A percentile compares a stretch with the other conserved stretches of the same genome.
phyloP scores from a whole-genome alignment of 2,888 invertebrate species.

The Aporophyla nigra region DNA sequence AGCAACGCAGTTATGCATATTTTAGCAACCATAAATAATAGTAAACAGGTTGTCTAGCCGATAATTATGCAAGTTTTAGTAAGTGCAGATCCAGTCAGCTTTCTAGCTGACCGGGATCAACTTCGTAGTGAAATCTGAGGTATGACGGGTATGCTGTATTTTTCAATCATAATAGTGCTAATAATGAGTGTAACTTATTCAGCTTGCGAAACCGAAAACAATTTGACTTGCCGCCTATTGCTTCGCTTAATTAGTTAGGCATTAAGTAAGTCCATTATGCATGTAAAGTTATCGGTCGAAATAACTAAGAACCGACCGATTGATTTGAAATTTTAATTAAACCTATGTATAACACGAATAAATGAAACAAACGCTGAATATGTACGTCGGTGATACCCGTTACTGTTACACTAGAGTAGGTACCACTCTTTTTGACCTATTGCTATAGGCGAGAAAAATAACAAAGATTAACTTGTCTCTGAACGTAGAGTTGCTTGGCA shows the following conservation, averaged over 20 bases:
- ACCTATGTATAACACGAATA: slow-evolving; percentile 3
- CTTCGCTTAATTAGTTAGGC: slow-evolving; percentile 42
- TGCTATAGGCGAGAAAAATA: not conserved
- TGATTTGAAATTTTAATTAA: slow-evolving; percentile 31
- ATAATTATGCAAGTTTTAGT: slow-evolving; percentile 17
- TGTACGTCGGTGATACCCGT: not conserved
- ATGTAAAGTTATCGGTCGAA: slow-evolving; percentile 34
- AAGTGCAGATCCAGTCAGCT: slow-evolving; percentile 23
- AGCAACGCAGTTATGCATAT: slow-evolving; percentile 13
- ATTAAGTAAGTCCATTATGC: slow-evolving; percentile 34
- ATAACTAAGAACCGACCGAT: slow-evolving; percentile 20
- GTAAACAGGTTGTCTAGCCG: slow-evolving; percentile 19
- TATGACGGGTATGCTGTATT: not conserved
- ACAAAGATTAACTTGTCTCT: not conserved
- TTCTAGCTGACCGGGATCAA: slow-evolving; percentile 14
- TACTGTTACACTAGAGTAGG: not conserved
- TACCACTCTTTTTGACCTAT: not conserved
- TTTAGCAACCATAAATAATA: slow-evolving; percentile 29
- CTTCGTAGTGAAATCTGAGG: not conserved
- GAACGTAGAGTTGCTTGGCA: not conserved
- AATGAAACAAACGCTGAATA: slow-evolving; percentile 5
- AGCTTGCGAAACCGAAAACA: slow-evolving; percentile 30
- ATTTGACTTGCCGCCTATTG: slow-evolving; percentile 41
- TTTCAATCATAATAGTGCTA: not conserved
- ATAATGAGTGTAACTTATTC: slow-evolving; percentile 30